A percentile compares a stretch with the other conserved stretches of the same genome.
These are phyloP conservation scores for Antedon bifida DNA, from an alignment of 35 echinoderm and acorn worm genomes.

Conservation along the genomic window DNA sequence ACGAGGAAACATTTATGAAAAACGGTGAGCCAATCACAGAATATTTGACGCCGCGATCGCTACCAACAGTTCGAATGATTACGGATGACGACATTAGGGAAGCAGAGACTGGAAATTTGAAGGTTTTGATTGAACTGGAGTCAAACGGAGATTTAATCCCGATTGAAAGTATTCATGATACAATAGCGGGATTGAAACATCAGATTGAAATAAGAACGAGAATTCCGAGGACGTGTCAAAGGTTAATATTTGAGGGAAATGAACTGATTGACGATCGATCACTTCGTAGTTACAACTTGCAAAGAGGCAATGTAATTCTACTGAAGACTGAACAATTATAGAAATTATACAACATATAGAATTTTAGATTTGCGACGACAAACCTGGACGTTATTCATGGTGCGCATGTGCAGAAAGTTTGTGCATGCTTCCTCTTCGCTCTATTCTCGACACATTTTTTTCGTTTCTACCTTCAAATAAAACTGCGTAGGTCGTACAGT, in stretches of 20 bases:
- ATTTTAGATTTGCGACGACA: too few relatives aligned
- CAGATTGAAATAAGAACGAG: background rate
- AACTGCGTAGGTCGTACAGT: too few relatives aligned
- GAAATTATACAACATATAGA: too few relatives aligned
- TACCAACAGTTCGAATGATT: background rate
- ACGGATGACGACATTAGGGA: background rate
- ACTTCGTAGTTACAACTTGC: background rate
- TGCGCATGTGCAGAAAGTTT: too few relatives aligned
- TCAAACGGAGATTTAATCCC: background rate
- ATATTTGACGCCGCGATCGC: background rate
- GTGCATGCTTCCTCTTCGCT: too few relatives aligned
- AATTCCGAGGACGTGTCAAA: background rate
- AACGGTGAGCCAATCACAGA: background rate
- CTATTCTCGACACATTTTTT: too few relatives aligned
- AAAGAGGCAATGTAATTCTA: background rate
- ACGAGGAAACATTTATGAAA: background rate
- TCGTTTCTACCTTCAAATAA: too few relatives aligned
- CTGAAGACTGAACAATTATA: background rate
- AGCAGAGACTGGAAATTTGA: background rate
- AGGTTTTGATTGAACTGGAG: background rate
- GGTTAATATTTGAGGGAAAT: background rate
- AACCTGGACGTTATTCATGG: too few relatives aligned
- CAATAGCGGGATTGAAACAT: background rate
- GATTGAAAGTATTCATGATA: background rate
- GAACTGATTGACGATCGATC: background rate